Base-by-base conservation (phyloP, 2,113 vertebrate genomes). In the Pomatostomus ruficeps region DNA sequence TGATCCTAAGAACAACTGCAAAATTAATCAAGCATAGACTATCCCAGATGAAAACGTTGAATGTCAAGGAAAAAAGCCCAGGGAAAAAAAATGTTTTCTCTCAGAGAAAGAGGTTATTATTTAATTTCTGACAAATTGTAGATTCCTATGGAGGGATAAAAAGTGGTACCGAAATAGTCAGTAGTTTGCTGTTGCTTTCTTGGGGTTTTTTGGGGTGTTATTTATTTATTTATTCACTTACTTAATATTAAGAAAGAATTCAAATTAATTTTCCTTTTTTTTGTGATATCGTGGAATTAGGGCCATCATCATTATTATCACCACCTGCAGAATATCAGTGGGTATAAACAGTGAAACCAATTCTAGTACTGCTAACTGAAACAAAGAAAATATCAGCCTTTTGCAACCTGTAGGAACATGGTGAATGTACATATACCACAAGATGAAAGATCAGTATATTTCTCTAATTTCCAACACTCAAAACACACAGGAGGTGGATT, bases 171-270 rank as follows among this genome's bases (percentile, higher is more conserved):
- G 43, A 58, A 52, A 19, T 2, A 40, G 7, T 62, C 36, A 49
- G 49, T 25, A n/a, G 3, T 19, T 61, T 46, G 1, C 13, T 73
- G 6, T 9, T 42, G 2, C 8, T 68, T 63, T 84, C 40, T 77
- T 42, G 19, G 2, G 2, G 0, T 16, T 36, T 65, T 49, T 42
- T 2, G 2, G 6, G 3, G 2, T 26, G 12, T 9, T 46, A 12
- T n/a, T 14, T 11, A 46, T n/a, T 46, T 20, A 15, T 66, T 14
- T 36, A 22, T 78, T 15, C 8, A 5, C 35, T 42, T 26, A 12
- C 25, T 48, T 87, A 8, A 11, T 72, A 83, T 74, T 7, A 74
- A 81, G 10, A 73, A 80, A 89, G 1, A 52, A 15, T 18, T 71
- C 70, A 29, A 57, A 38, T n/a, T 72, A 0, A 4, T 75, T 93